These are phyloP conservation scores for Macrophya alboannulata DNA, from an alignment of 2,888 invertebrate genomes.

Conservation along the genomic window DNA sequence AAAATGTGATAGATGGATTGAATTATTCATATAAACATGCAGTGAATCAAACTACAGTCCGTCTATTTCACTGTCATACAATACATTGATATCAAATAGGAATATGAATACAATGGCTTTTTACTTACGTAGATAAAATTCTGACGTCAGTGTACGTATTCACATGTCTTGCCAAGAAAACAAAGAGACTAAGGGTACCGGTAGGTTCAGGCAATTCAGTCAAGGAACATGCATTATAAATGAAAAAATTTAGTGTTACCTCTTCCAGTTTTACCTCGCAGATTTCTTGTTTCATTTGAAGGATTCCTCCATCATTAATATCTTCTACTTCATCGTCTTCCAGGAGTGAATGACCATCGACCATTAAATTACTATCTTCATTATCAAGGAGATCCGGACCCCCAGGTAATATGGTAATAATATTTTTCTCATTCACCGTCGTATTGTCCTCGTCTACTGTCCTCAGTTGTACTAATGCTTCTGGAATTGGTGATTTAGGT, in stretches of 20 bases:
- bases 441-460: constrained; percentile 62
- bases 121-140: constrained; percentile 1
- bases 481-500: constrained; percentile 59
- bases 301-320: constrained; percentile 67
- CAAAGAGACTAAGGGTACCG: neutral
- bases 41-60: neutral
- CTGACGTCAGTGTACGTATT: neutral
- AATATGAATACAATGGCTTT: neutral
- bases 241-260: constrained; percentile 42
- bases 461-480: constrained; percentile 66
- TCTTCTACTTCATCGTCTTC: constrained; percentile 69
- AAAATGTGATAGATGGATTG: neutral
- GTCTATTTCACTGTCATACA: neutral
- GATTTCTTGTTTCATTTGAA: constrained; percentile 73
- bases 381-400: constrained; percentile 67
- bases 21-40: neutral
- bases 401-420: constrained; percentile 69
- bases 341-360: constrained; percentile 60
- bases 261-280: constrained; percentile 67
- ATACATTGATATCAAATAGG: neutral
- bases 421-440: constrained; percentile 61
- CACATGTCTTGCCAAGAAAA: neutral
- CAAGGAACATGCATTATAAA: constrained; percentile 3
- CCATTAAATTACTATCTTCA: constrained; percentile 66
- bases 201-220: neutral